Evolutionary conservation across 2,113 vertebrate species (phyloP), one percentile per base, ranked within the genome.

Genomic region (Dipodomys spectabilis): DNA sequence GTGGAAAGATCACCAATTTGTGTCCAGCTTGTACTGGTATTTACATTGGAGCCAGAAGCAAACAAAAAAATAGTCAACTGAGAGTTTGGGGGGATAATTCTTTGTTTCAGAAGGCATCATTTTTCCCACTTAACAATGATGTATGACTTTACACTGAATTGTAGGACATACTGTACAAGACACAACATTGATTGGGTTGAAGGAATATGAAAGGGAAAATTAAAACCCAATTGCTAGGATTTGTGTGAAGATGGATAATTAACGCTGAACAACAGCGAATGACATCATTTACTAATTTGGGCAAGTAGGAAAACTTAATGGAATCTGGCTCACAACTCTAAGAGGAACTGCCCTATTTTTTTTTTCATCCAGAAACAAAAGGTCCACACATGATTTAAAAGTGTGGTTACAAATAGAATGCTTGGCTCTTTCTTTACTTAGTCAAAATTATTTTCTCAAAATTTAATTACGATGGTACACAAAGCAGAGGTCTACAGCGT

Each of bases 311-410:
- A 97, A 83, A 83, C 93, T 88, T 95, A 95, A 97, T 96, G 97
- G 95, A 97, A 96, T 97, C 96, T 97, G 97, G 96, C 97, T 72
- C 57, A 5, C n/a, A 7, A 39, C 1, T 44, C 44, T 30, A 35
- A 93, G 73, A 96, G 95, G 95, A 96, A 95, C 94, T 97, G 94
- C 69, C 93, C 92, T 87, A 74, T 97, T 97, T 97, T 92, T 93
- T 92, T 98, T 98, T 94, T 95, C 95, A 96, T 95, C 83, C 90
- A 92, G 95, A 96, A 97, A 97, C 96, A 97, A 97, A 97, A 97
- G 95, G 73, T 77, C 88, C 91, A 96, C 90, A 89, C 95, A 93
- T 83, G 44, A 93, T 95, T 95, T 96, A 93, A 97, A 97, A 96
- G 60, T 0, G 0, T 93, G 91, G 91, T 92, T 92, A 93, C 89